Conservation (phyloP, 2,888 invertebrate species). For the Limnephilus rhombicus region DNA sequence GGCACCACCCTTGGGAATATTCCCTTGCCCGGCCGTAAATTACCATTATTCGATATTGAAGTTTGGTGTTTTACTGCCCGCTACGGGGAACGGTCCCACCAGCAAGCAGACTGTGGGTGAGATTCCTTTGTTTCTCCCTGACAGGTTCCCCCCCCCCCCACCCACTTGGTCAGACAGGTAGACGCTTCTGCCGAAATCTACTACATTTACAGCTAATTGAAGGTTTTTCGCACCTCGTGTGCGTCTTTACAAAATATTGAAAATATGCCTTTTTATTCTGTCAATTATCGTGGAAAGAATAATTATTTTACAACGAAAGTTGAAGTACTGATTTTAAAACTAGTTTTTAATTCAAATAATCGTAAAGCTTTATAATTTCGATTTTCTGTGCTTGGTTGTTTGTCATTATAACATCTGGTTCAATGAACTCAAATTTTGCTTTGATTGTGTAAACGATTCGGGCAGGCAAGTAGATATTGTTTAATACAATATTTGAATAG, state of each 20-base stretch:
- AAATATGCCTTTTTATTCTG: background rate
- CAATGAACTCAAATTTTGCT: no score
- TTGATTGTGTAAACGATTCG: no score
- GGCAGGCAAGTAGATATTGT: no score
- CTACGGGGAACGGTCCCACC: conserved; percentile 40
- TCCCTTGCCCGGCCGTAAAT: conserved; percentile 59
- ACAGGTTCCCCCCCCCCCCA: background rate
- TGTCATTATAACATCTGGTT: no score
- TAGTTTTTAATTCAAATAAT: no score
- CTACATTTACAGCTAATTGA: conserved; percentile 4
- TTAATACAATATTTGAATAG: no score
- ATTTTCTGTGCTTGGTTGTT: no score
- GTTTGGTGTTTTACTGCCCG: conserved; percentile 63
- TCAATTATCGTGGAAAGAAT: no score
- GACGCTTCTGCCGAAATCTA: conserved; percentile 31
- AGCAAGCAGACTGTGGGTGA: conserved; percentile 16
- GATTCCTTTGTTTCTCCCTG: conserved; percentile 44
- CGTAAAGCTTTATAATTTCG: no score
- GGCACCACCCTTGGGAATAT: conserved; percentile 31
- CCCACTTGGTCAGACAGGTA: conserved; percentile 24
- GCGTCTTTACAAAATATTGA: background rate
- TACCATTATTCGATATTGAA: conserved; percentile 65
- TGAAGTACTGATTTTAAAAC: no score
- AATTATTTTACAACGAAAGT: no score
- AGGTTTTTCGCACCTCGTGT: background rate